Conservation (phyloP, 2,113 vertebrate species). For the Coreoperca whiteheadi region DNA sequence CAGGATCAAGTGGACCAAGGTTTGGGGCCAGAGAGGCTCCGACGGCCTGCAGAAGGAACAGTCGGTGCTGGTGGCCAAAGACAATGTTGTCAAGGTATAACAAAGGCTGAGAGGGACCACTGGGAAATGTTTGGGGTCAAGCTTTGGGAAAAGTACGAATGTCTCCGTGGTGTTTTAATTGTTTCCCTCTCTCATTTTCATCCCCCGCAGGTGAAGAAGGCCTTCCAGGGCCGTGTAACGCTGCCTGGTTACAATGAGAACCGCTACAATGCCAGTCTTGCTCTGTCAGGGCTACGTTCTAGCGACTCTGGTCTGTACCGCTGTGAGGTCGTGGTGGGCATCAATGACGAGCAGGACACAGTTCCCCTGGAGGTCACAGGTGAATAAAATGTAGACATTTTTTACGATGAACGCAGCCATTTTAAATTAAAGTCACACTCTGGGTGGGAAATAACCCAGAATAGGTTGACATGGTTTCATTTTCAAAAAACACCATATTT, state of each 20-base stretch:
- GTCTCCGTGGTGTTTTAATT: neutral
- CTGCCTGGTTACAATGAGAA: conserved; percentile 89
- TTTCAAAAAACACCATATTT: too few relatives aligned
- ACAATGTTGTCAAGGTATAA: conserved; percentile 89
- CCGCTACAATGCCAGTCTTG: conserved; percentile 90
- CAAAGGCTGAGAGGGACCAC: neutral
- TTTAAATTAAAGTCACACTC: neutral
- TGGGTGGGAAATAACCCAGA: too few relatives aligned
- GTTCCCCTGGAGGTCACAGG: conserved; percentile 94
- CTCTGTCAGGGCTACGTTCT: conserved; percentile 86
- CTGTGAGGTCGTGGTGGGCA: conserved; percentile 94
- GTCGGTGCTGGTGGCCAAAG: conserved; percentile 94
- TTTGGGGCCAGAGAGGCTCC: conserved; percentile 86
- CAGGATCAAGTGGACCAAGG: conserved; percentile 96
- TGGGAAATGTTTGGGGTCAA: neutral
- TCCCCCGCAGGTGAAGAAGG: conserved; percentile 86
- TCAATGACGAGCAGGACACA: conserved; percentile 95
- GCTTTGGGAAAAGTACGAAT: neutral
- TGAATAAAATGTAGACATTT: conserved; percentile 65
- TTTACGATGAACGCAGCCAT: neutral
- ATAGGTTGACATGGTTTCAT: too few relatives aligned
- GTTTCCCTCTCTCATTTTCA: neutral
- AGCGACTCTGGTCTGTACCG: conserved; percentile 95
- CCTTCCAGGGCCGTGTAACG: conserved; percentile 90
- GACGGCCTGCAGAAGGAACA: conserved; percentile 88